A percentile compares a stretch with the other conserved stretches of the same genome.
phyloP scores from a whole-genome alignment of 1,140 invertebrate genomes.

The Centruroides vittatus region DNA sequence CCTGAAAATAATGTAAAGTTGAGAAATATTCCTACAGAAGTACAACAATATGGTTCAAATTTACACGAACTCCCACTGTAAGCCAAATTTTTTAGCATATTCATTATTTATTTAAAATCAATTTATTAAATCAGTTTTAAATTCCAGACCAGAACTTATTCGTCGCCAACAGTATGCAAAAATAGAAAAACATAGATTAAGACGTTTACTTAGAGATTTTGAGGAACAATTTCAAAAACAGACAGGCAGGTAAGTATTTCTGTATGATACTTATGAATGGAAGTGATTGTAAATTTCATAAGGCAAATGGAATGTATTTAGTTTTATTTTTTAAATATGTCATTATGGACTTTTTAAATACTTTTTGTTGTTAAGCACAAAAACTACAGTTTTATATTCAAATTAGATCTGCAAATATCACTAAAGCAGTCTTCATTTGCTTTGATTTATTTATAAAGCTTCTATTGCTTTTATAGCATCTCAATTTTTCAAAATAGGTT shows the following conservation, averaged over 20 bases:
- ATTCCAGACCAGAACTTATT: conserved; percentile 45
- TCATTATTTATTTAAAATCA: too few species aligned
- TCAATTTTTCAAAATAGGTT: too few species aligned
- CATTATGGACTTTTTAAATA: not conserved
- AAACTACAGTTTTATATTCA: too few species aligned
- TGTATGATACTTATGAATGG: not conserved
- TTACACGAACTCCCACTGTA: conserved; percentile 1
- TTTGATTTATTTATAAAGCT: too few species aligned
- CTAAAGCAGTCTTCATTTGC: too few species aligned
- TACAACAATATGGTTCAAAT: not conserved
- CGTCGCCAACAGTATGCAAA: conserved; percentile 50
- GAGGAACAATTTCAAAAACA: conserved; percentile 66
- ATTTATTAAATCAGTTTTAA: conserved; percentile 36
- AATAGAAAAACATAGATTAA: conserved; percentile 57
- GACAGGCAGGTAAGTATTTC: conserved; percentile 39
- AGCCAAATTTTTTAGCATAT: conserved; percentile 22
- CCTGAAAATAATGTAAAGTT: not conserved
- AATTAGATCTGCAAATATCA: not conserved
- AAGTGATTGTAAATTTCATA: not conserved
- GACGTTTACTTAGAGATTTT: conserved; percentile 60
- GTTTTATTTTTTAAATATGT: too few species aligned
- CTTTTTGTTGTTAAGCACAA: too few species aligned
- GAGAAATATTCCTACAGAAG: not conserved
- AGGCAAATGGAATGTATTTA: not conserved
- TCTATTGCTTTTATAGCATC: too few species aligned